Evolutionary conservation across 2,888 invertebrate genomes (phyloP), one percentile per base, ranked within the genome.

Genomic region (Agonopterix heracliana): DNA sequence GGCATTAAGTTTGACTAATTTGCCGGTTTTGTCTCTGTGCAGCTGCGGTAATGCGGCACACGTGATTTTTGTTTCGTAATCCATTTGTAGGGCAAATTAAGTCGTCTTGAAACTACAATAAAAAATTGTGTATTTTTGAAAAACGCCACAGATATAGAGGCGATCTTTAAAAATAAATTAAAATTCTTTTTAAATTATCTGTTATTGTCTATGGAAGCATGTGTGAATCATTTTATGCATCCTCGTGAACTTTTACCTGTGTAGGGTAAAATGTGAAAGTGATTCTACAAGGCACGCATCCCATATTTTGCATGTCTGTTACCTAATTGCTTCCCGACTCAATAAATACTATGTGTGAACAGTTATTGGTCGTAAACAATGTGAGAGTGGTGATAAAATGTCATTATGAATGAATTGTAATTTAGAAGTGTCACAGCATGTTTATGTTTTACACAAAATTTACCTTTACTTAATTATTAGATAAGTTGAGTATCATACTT

Each of bases 1-100:
- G 64, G 73, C 74, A 81, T 86, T 84, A 85, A 58, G 66, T 71
- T 59, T 73, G 74, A 74, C 74, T 78, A 73, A 81, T 81, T 76
- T 69, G 65, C 60, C 60, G 67, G 69, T 67, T 66, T 63, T 63
- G 61, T 50, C 56, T 63, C 59, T 64, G 61, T 61, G 74, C 83
- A 85, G 81, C 80, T 83, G 80, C 55, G 60, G 61, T 43, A 17
- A 13, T 42, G 48, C 55, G 56, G 59, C 66, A 72, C 84, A 81
- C 72, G 78, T 81, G 82, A 78, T 68, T 73, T 71, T 69, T 53
- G 61, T 83, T 81, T 75, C 54, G 66, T 73, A 71, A 72, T 69
- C 60, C 60, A 59, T 66, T 68, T 64, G 67, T 67, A 57, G 59
- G 72, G 79, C 74, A 68, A 73, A 75, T 76, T 76, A 66, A 54